Conservation (phyloP, 1,140 invertebrate genomes). For the Ridgeia piscesae region DNA sequence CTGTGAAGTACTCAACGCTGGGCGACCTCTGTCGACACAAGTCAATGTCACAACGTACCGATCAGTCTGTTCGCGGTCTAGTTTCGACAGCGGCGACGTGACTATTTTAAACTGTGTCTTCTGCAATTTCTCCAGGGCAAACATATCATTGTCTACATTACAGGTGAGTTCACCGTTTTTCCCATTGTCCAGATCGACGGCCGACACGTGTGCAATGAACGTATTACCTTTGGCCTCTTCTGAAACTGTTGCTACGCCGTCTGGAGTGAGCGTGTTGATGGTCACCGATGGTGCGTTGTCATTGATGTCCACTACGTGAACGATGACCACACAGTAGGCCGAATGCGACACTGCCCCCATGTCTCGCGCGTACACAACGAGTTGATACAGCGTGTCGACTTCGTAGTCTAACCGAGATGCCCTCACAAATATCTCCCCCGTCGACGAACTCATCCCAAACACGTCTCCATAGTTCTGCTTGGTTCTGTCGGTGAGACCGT, state of each 20-base stretch:
- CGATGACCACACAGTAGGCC: slow-evolving; percentile 75
- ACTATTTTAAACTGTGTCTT: slow-evolving; percentile 22
- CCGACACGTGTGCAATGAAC: slow-evolving; percentile 25
- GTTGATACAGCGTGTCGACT: slow-evolving; percentile 80
- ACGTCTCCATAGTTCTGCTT: slow-evolving; percentile 75
- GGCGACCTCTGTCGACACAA: slow-evolving; percentile 22
- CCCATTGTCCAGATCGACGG: slow-evolving; percentile 17
- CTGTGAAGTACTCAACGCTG: background rate
- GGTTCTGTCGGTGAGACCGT: slow-evolving; percentile 66
- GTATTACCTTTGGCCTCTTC: slow-evolving; percentile 22
- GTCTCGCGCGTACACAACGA: slow-evolving; percentile 90
- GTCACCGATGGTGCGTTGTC: slow-evolving; percentile 22
- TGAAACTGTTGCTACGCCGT: slow-evolving; percentile 48
- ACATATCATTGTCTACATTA: background rate
- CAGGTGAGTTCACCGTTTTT: slow-evolving; percentile 13
- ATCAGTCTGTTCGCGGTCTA: slow-evolving; percentile 20
- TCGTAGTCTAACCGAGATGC: slow-evolving; percentile 88
- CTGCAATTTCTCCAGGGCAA: background rate
- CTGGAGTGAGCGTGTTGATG: slow-evolving; percentile 49
- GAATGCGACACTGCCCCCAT: slow-evolving; percentile 88
- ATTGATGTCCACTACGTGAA: slow-evolving; percentile 25
- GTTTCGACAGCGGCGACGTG: background rate
- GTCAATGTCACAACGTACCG: slow-evolving; percentile 17
- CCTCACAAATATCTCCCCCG: slow-evolving; percentile 87
- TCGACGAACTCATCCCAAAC: slow-evolving; percentile 81